Conservation (phyloP, 2,888 invertebrate genomes). For the Lamellibrachia satsuma region DNA sequence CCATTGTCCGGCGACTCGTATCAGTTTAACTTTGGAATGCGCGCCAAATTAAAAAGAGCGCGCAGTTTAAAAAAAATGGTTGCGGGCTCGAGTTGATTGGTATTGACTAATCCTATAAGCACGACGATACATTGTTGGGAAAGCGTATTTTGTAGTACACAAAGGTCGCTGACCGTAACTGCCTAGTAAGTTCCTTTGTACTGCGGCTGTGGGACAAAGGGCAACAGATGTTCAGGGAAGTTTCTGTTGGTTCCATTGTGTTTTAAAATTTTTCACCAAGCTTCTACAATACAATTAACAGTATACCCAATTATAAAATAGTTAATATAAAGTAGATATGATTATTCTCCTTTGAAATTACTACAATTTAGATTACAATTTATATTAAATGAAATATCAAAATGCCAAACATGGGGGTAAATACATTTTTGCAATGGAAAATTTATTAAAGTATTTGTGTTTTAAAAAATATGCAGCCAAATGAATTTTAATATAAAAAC, state of each 20-base stretch:
- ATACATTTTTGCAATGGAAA: too few relatives aligned
- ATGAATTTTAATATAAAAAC: too few relatives aligned
- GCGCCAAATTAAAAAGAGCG: not conserved
- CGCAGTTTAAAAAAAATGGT: not conserved
- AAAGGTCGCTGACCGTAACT: not conserved
- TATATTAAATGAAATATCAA: too few relatives aligned
- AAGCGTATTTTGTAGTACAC: not conserved
- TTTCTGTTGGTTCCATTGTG: not conserved
- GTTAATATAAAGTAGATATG: not conserved
- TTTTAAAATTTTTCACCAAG: not conserved
- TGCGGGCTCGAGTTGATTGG: not conserved
- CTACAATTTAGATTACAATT: too few relatives aligned
- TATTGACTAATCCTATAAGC: not conserved
- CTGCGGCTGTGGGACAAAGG: not conserved
- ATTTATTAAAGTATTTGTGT: too few relatives aligned
- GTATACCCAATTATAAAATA: not conserved
- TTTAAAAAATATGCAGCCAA: too few relatives aligned
- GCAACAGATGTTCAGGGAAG: not conserved
- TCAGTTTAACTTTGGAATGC: not conserved
- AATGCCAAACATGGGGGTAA: too few relatives aligned
- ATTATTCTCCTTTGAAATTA: not conserved
- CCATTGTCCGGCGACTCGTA: not conserved
- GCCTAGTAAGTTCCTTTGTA: not conserved
- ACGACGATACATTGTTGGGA: not conserved
- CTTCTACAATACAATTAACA: not conserved